Evolutionary conservation across 37 sponge, comb jelly and placozoan species (phyloP), one percentile per base, ranked within the genome.

Genomic region (Geodia barretti): DNA sequence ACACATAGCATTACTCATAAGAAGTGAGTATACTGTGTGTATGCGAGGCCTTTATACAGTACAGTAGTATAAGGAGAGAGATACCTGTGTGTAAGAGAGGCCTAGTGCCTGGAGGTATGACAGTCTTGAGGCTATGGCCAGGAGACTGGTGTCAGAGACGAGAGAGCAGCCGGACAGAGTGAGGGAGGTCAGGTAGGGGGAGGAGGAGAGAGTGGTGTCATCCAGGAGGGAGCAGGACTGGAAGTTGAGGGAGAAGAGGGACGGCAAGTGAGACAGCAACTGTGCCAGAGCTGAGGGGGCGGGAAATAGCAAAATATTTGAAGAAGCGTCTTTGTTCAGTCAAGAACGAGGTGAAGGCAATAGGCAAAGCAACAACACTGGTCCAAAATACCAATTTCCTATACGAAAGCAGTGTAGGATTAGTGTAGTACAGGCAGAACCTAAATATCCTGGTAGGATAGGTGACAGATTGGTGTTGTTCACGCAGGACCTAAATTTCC

Each of bases 31-130:
- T n/a, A n/a, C n/a, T n/a, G n/a, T n/a, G n/a, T n/a, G n/a, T n/a
- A n/a, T n/a, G 54, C 54, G 14, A 47, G 7, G 11, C 54, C 54
- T 47, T 17, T 47, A 47, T 47, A 47, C 54, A 47, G 54, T 47
- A 47, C 54, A 7, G 54, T 47, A 47, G 11, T 58, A 29, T 26
- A n/a, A 11, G 31, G 26, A 25, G 19, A n/a, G 34, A 29, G 5
- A 23, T 58, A 81, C 88, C 88, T 88, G 81, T 26, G 88, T 88
- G 0, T 64, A 77, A 4, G 83, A 25, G 14, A 88, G 63, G 31
- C 75, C 77, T 32, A 88, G 72, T 0, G 70, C 71, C 30, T 81
- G 82, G 4, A 88, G 35, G 64, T 81, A 32, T 40, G 21, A 41
- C 41, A 69, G 74, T n/a, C 39, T 81, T 28, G 35, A 26, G 24